A percentile compares a stretch with the other conserved stretches of the same genome.
Conservation (phyloP, 2,888 invertebrate species). For the Ecdyonurus torrentis region DNA sequence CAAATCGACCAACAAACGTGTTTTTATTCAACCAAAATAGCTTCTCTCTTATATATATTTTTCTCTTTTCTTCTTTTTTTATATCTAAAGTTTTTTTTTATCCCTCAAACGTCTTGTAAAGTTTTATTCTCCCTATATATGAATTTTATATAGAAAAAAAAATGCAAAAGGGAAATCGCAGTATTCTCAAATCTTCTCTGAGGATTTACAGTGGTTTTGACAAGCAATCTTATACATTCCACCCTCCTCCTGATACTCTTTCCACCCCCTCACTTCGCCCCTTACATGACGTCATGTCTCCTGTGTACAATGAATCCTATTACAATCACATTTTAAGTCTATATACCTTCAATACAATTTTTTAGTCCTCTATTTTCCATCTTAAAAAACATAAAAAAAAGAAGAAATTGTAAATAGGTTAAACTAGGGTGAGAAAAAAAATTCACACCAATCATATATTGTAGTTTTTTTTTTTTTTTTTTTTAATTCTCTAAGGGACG, state of each 20-base stretch:
- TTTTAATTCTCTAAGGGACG: not conserved
- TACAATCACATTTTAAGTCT: slow-evolving; percentile 8
- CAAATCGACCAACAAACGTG: slow-evolving; percentile 2
- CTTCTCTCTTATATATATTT: not conserved
- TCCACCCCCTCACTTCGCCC: not conserved
- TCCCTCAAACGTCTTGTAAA: not conserved
- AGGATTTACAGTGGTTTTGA: not conserved
- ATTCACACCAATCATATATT: not conserved
- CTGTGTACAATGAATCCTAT: slow-evolving; percentile 10
- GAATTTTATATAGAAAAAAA: too few relatives aligned
- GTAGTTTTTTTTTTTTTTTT: not conserved
- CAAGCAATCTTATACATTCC: not conserved
- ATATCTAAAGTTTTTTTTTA: not conserved
- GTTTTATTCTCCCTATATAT: not conserved
- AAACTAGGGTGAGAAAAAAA: not conserved
- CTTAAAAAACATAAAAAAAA: not conserved
- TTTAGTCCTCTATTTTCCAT: slow-evolving; percentile 8
- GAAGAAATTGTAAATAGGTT: not conserved
- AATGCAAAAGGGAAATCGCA: not conserved
- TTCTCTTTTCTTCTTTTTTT: not conserved
- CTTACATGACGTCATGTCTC: slow-evolving; percentile 8
- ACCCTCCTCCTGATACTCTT: too few relatives aligned
- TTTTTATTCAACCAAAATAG: not conserved
- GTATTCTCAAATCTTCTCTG: not conserved
- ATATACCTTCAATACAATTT: slow-evolving; percentile 6